Percentiles rank a stretch among this genome's conserved stretches.
Conservation (phyloP, 2,797 vertebrate genomes). For the Yasuhikotakia modesta region DNA sequence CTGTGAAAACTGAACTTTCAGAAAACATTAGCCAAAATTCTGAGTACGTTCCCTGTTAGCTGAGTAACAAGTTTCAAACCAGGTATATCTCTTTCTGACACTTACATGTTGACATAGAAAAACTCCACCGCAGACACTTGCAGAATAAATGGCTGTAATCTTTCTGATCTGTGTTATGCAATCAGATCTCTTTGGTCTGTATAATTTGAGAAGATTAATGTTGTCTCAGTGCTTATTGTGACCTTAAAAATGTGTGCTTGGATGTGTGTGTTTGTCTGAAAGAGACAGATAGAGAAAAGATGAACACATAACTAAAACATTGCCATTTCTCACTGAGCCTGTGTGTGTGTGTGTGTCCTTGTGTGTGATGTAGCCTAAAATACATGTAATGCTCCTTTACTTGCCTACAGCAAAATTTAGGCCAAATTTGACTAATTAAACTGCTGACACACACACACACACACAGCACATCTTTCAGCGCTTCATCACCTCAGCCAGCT, state of each 20-base stretch:
- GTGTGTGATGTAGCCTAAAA: background rate
- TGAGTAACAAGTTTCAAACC: background rate
- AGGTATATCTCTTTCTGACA: background rate
- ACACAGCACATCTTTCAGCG: slow-evolving; percentile 20
- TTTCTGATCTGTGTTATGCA: slow-evolving; percentile 46
- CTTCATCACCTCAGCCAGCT: slow-evolving; percentile 11
- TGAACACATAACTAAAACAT: background rate
- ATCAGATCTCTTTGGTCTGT: slow-evolving; percentile 46
- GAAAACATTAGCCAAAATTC: too few species aligned
- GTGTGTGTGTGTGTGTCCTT: background rate
- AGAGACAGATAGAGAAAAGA: slow-evolving; percentile 13
- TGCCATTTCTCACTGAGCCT: slow-evolving; percentile 9
- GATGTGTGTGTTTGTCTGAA: slow-evolving; percentile 3
- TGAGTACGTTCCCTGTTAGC: too few species aligned
- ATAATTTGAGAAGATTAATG: slow-evolving; percentile 52
- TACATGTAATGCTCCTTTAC: slow-evolving; percentile 12
- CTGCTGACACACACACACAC: slow-evolving; percentile 10
- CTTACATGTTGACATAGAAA: slow-evolving; percentile 7
- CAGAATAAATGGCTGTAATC: slow-evolving; percentile 8
- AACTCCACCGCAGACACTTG: slow-evolving; percentile 8
- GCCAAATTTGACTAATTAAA: slow-evolving; percentile 48
- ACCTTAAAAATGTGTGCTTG: slow-evolving; percentile 17
- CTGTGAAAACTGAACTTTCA: too few species aligned
- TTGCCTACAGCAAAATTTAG: slow-evolving; percentile 41
- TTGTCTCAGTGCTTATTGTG: slow-evolving; percentile 45